Evolutionary conservation across 2,888 invertebrate species (phyloP).

Genomic region (Anarsia innoxiella): DNA sequence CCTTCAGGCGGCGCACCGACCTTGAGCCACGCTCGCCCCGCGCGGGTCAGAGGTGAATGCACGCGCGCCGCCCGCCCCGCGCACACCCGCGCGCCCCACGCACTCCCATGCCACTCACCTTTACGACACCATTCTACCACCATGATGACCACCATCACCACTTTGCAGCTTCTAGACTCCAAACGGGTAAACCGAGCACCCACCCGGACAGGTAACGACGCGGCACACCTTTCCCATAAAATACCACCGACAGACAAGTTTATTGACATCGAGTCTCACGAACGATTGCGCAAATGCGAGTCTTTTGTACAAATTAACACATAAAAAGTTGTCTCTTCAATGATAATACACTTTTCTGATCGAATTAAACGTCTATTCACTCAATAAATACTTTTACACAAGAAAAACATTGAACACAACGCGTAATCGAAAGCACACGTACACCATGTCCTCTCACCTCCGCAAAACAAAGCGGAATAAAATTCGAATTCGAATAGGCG

Average conservation of each 20-base stretch:
- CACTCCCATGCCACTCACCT: conserved; percentile 54
- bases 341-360: conserved; percentile 42
- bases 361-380: conserved; percentile 46
- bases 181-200: conserved; percentile 47
- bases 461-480: conserved; percentile 75
- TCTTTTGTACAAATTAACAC: conserved; percentile 41
- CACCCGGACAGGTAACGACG: conserved; percentile 65
- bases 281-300: conserved; percentile 59
- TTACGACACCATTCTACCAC: conserved; percentile 48
- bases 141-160: conserved; percentile 31
- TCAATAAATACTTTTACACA: conserved; percentile 46
- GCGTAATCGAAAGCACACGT: conserved; percentile 30
- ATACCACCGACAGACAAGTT: conserved; percentile 72
- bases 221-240: conserved; percentile 74
- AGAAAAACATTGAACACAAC: conserved; percentile 65
- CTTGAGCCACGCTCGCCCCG: conserved; percentile 68
- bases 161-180: too few species aligned
- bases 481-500: too few species aligned
- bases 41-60: conserved; percentile 75
- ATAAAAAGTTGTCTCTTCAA: conserved; percentile 43
- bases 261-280: conserved; percentile 70
- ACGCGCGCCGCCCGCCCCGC: conserved; percentile 41
- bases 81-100: conserved; percentile 29
- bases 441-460: conserved; percentile 61
- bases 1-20: conserved; percentile 74